Percentiles rank a stretch among this genome's conserved stretches.
Conservation (phyloP, 1,140 invertebrate genomes). For the Aphaenogaster floridana region DNA sequence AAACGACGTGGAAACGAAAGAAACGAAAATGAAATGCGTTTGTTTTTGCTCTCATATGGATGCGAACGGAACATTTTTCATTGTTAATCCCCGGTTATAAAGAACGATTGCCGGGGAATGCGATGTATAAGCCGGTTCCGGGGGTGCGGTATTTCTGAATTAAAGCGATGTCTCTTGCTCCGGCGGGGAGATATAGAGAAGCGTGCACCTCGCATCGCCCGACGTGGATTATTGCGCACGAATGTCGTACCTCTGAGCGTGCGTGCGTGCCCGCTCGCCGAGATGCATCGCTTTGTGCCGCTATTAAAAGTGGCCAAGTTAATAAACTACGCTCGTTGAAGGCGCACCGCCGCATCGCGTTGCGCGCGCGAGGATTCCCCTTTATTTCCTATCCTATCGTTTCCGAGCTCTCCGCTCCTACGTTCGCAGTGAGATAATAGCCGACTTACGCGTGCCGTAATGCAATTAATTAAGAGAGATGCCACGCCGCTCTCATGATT, state of each 20-base stretch:
- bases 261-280: slow-evolving; percentile 33
- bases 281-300: slow-evolving; percentile 65
- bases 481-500: background rate
- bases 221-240: slow-evolving; percentile 66
- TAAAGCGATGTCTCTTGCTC: slow-evolving; percentile 40
- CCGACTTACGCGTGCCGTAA: slow-evolving; percentile 45
- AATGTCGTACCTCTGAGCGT: slow-evolving; percentile 57
- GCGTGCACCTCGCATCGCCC: slow-evolving; percentile 52
- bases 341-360: slow-evolving; percentile 12
- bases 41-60: slow-evolving; percentile 40
- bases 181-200: slow-evolving; percentile 1
- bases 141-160: slow-evolving; percentile 65
- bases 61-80: slow-evolving; percentile 32
- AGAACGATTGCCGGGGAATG: slow-evolving; percentile 54
- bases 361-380: slow-evolving; percentile 6
- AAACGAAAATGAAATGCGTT: slow-evolving; percentile 9
- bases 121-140: slow-evolving; percentile 12
- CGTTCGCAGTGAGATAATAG: slow-evolving; percentile 47
- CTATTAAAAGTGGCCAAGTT: slow-evolving; percentile 67
- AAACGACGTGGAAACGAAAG: slow-evolving; percentile 10
- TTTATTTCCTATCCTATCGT: slow-evolving; percentile 38
- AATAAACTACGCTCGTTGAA: slow-evolving; percentile 64
- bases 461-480: slow-evolving; percentile 42
- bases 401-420: slow-evolving; percentile 1
- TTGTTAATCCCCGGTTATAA: slow-evolving; percentile 57